Evolutionary conservation across 2,113 vertebrate species (phyloP).

Genomic region (Dascyllus trimaculatus): DNA sequence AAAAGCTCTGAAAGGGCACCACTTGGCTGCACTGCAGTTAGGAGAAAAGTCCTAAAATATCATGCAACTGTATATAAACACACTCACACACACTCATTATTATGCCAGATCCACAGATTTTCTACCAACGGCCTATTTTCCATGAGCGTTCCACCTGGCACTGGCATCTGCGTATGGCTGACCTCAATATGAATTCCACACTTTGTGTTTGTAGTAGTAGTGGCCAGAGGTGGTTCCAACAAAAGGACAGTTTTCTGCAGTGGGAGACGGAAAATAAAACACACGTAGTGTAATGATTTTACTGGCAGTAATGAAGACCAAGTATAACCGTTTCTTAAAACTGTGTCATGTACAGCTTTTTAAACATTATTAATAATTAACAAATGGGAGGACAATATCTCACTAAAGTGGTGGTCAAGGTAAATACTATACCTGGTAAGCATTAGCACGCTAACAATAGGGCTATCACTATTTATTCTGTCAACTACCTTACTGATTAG

Average conservation of each 20-base stretch:
- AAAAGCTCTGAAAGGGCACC: conserved; percentile 16
- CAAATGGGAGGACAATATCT: no score
- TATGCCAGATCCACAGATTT: conserved; percentile 13
- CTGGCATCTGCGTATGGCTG: conserved; percentile 27
- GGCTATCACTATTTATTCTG: no score
- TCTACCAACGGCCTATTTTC: conserved; percentile 62
- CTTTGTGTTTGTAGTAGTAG: conserved; percentile 36
- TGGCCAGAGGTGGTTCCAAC: conserved; percentile 15
- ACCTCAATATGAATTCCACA: conserved; percentile 50
- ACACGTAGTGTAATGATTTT: background rate
- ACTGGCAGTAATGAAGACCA: background rate
- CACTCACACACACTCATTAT: background rate
- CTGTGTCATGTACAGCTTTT: no score
- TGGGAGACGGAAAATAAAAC: conserved; percentile 39
- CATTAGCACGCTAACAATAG: background rate
- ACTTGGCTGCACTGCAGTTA: conserved; percentile 25
- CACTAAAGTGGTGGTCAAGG: background rate
- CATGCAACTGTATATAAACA: conserved; percentile 1
- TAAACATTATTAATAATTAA: no score
- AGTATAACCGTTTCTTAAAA: background rate
- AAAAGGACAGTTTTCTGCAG: conserved; percentile 17
- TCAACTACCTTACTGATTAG: no score
- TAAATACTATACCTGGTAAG: background rate
- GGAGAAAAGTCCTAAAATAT: conserved; percentile 48
- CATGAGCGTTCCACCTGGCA: conserved; percentile 56